Evolutionary conservation across 1,140 invertebrate species (phyloP).

Genomic region (Sitodiplosis mosellana): DNA sequence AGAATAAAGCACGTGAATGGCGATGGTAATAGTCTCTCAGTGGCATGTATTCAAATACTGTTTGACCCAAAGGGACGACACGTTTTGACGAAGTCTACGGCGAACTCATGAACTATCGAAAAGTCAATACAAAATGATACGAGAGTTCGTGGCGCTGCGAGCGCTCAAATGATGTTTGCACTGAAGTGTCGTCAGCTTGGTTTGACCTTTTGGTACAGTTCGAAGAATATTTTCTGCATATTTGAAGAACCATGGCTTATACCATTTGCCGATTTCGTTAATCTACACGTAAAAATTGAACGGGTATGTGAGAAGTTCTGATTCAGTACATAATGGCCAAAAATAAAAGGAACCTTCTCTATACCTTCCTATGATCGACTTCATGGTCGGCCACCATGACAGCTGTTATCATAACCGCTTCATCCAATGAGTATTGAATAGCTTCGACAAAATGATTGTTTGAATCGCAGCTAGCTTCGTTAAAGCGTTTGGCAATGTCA

Average conservation of each 20-base stretch:
- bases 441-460: conserved; percentile 60
- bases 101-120: too few species aligned
- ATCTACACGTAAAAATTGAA: too few species aligned
- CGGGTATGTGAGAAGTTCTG: too few species aligned
- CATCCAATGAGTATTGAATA: conserved; percentile 40
- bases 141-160: too few species aligned
- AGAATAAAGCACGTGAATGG: conserved; percentile 48
- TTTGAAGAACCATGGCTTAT: conserved; percentile 72
- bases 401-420: conserved; percentile 58
- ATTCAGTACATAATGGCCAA: too few species aligned
- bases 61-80: too few species aligned
- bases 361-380: conserved; percentile 27
- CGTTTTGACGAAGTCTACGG: too few species aligned
- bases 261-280: conserved; percentile 56
- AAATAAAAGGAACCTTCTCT: too few species aligned
- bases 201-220: conserved; percentile 18
- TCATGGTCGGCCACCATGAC: conserved; percentile 39
- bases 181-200: too few species aligned
- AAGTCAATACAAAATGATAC: too few species aligned
- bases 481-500: conserved; percentile 31
- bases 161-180: too few species aligned
- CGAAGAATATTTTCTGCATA: conserved; percentile 40
- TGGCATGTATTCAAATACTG: conserved; percentile 50
- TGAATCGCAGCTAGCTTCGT: conserved; percentile 28
- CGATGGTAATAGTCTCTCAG: conserved; percentile 66